These are phyloP conservation scores for Anolis carolinensis DNA, from an alignment of 2,113 vertebrate genomes.

Conservation along the genomic window DNA sequence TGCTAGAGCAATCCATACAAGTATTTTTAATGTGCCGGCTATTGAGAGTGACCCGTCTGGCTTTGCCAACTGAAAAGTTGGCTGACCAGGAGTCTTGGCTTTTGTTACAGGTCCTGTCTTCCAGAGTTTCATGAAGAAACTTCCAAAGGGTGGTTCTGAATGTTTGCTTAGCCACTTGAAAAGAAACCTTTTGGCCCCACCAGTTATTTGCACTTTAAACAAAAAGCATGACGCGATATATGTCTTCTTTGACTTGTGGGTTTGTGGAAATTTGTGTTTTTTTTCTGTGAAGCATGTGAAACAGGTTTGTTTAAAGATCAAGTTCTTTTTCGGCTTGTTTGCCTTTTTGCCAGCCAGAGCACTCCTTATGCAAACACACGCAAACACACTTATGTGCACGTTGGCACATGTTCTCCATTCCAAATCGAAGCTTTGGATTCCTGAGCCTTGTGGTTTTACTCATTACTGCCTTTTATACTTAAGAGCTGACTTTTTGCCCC, in stretches of 20 bases:
- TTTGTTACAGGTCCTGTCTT: neutral
- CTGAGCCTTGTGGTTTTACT: neutral
- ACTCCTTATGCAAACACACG: neutral
- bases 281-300: neutral
- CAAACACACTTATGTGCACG: neutral
- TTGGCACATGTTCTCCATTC: neutral
- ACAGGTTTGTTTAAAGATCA: neutral
- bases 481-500: neutral
- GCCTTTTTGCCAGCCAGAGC: neutral
- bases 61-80: neutral
- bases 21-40: neutral
- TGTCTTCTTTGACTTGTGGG: neutral
- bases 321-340: constrained; percentile 1
- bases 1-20: no score
- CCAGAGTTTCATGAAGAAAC: neutral
- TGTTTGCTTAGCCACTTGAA: constrained; percentile 16
- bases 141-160: neutral
- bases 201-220: constrained; percentile 7
- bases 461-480: neutral
- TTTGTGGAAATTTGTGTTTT: neutral
- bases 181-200: constrained; percentile 15
- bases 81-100: neutral
- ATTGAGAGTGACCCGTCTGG: neutral
- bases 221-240: neutral
- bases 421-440: constrained; percentile 1